These are phyloP conservation scores for Psittacula cyanocephala DNA, from an alignment of 2,113 vertebrate genomes.

Conservation along the genomic window DNA sequence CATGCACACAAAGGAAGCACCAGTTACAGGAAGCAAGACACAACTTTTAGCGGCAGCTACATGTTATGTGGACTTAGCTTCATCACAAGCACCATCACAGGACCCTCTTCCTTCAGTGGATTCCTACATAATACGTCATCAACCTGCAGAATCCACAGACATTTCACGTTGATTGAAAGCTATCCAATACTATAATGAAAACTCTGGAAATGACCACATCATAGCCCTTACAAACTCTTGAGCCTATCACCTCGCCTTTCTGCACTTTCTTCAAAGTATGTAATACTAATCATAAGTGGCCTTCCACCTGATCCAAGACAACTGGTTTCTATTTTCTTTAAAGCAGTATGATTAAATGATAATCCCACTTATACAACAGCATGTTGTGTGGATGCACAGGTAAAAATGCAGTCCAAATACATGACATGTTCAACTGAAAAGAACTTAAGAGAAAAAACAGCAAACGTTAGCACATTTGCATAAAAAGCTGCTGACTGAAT, in stretches of 20 bases:
- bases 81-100: neutral
- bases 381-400: neutral
- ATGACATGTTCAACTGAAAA: neutral
- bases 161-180: neutral
- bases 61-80: fast-evolving
- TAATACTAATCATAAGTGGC: neutral
- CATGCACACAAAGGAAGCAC: too few species aligned
- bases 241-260: neutral
- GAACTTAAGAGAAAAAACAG: neutral
- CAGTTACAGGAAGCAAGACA: neutral
- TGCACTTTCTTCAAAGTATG: neutral
- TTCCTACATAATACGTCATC: neutral
- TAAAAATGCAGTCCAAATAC: neutral
- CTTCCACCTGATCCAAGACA: neutral
- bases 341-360: neutral
- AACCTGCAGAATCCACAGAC: neutral
- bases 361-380: neutral
- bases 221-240: neutral
- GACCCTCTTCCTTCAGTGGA: neutral
- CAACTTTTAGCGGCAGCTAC: neutral
- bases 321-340: neutral
- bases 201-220: neutral
- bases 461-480: neutral
- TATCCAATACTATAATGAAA: neutral
- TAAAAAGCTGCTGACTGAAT: neutral